These are phyloP conservation scores for Tillus elongatus DNA, from an alignment of 2,888 invertebrate species.

Conservation along the genomic window DNA sequence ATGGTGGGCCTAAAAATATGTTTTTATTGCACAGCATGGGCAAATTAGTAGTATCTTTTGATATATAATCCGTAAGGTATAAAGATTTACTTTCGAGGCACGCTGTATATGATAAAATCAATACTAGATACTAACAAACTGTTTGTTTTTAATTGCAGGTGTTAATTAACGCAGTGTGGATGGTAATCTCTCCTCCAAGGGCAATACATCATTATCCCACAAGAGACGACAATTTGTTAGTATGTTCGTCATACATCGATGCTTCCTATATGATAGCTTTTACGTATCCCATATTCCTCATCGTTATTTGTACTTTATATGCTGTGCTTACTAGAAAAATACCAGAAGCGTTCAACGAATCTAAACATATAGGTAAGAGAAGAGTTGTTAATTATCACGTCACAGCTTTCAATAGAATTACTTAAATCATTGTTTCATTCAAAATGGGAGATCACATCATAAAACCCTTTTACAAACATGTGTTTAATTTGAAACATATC, in stretches of 20 bases:
- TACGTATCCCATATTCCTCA: conserved; percentile 83
- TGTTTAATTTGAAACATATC: too few relatives aligned
- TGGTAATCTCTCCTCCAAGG: conserved; percentile 79
- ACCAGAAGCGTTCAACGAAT: conserved; percentile 98
- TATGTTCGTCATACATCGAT: conserved; percentile 86
- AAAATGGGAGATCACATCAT: too few relatives aligned
- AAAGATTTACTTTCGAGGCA: not conserved
- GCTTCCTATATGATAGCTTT: conserved; percentile 92
- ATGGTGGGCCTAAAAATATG: too few relatives aligned
- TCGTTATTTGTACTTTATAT: conserved; percentile 89
- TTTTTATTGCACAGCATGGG: too few relatives aligned
- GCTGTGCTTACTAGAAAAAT: conserved; percentile 93
- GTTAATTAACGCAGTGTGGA: conserved; percentile 84
- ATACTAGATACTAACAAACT: too few relatives aligned
- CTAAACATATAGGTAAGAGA: conserved; percentile 86
- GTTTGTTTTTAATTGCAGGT: conserved; percentile 47
- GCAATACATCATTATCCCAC: conserved; percentile 88
- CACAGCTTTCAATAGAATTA: too few relatives aligned
- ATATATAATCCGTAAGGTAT: too few relatives aligned
- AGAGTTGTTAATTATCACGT: too few relatives aligned
- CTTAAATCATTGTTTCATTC: too few relatives aligned
- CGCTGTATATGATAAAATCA: too few relatives aligned
- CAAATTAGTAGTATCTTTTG: too few relatives aligned
- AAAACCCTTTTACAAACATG: too few relatives aligned
- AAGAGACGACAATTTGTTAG: conserved; percentile 83